phyloP scores from a whole-genome alignment of 2,113 vertebrate genomes.

The Reinhardtius hippoglossoides region DNA sequence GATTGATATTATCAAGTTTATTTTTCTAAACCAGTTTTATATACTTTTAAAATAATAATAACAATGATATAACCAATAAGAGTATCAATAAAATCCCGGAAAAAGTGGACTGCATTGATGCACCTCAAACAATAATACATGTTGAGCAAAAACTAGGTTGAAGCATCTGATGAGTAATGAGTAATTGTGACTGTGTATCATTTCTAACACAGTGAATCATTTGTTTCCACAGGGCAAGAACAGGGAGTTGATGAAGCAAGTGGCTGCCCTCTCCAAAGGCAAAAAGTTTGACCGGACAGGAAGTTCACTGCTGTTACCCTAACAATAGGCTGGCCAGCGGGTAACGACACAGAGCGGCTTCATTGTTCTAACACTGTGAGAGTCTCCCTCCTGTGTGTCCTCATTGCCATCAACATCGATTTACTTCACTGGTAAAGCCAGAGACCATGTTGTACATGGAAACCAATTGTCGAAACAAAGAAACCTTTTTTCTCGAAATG shows the following conservation, averaged over 20 bases:
- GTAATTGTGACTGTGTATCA: not conserved
- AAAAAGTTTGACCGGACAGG: slow-evolving; percentile 98
- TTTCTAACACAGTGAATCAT: slow-evolving; percentile 48
- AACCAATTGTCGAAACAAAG: slow-evolving; percentile 54
- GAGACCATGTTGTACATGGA: slow-evolving; percentile 68
- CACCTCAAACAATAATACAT: too few relatives aligned
- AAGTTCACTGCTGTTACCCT: slow-evolving; percentile 92
- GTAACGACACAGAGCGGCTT: slow-evolving; percentile 62
- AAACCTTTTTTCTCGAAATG: slow-evolving; percentile 56
- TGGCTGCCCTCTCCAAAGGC: slow-evolving; percentile 96
- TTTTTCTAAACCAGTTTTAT: too few relatives aligned
- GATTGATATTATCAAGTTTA: too few relatives aligned
- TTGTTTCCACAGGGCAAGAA: slow-evolving; percentile 91
- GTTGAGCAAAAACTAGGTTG: not conserved
- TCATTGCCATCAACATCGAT: slow-evolving; percentile 62
- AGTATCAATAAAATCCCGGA: too few relatives aligned
- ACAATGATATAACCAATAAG: too few relatives aligned
- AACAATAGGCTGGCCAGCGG: slow-evolving; percentile 72
- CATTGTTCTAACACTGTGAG: slow-evolving; percentile 85
- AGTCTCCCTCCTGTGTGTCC: slow-evolving; percentile 73
- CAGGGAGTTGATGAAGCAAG: slow-evolving; percentile 97
- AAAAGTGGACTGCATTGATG: too few relatives aligned
- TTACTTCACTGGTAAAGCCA: slow-evolving; percentile 52
- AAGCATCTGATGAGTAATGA: not conserved
- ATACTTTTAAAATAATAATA: too few relatives aligned